A percentile compares a stretch with the other conserved stretches of the same genome.
phyloP scores from a whole-genome alignment of 2,797 vertebrate species.

The Esox lucius region DNA sequence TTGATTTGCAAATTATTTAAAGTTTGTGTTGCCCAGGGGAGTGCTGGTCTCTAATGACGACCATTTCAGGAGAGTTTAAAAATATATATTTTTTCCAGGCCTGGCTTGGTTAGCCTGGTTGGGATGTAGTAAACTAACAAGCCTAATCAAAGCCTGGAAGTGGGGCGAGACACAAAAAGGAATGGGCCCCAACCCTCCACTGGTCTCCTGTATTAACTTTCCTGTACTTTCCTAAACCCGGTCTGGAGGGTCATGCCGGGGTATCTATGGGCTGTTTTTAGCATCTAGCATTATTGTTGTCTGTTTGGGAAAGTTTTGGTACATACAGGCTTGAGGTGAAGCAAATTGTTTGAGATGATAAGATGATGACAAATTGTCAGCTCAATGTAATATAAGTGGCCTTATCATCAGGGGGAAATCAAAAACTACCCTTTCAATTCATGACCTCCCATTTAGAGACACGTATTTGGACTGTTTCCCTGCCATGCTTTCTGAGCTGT shows the following conservation, averaged over 20 bases:
- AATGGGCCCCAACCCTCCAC: not conserved
- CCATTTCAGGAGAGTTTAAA: conserved; percentile 81
- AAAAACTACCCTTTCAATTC: not conserved
- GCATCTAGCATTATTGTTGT: not conserved
- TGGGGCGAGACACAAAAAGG: not conserved
- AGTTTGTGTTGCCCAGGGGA: conserved; percentile 92
- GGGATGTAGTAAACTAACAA: conserved; percentile 77
- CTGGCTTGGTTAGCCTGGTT: conserved; percentile 60
- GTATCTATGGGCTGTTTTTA: not conserved
- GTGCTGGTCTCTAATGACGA: conserved; percentile 81
- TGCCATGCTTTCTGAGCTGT: not conserved
- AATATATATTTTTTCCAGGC: conserved; percentile 64
- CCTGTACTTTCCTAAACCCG: too few relatives aligned
- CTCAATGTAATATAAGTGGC: not conserved
- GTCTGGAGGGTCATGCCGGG: not conserved
- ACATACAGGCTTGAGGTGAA: not conserved
- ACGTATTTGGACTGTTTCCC: not conserved
- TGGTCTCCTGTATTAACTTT: not conserved
- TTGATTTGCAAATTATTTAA: conserved; percentile 99
- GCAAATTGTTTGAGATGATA: not conserved
- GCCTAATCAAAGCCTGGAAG: conserved; percentile 61
- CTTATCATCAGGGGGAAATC: not conserved
- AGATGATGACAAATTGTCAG: not conserved
- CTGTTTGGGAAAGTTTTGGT: not conserved
- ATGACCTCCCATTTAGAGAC: conserved; percentile 1